Base-by-base conservation (phyloP, 2,113 vertebrate genomes). In the Upupa epops region DNA sequence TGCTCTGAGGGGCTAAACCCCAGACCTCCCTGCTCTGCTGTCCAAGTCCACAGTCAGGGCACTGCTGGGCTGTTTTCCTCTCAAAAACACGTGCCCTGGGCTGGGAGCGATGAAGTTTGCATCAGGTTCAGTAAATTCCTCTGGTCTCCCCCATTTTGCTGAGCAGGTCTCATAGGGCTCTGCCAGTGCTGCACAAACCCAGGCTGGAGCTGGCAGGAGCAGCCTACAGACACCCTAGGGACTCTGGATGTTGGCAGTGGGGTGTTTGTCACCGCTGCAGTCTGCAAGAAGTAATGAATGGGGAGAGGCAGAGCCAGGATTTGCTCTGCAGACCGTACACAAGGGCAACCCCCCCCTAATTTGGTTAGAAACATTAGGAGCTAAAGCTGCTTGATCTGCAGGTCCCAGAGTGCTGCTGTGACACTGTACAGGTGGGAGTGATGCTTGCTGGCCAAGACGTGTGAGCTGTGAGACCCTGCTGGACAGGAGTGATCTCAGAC, bases 121-220 rank as follows among this genome's bases (percentile, higher is more conserved):
- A 5, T 7, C 45, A 17, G 10, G n/a, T 21, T 34, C 26, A 3
- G 0, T 2, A 26, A 64, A 9, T 36, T 31, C 63, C 40, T 56
- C 40, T 2, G 3, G 17, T 5, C 51, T 46, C 3, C 12, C 29
- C 61, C 17, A 0, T n/a, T 37, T 25, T 2, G 11, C 40, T 0
- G 4, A 78, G 34, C 64, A 28, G 48, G 32, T 49, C 86, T n/a
- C 28, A 16, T 11, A 21, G 79, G 28, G 15, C 70, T 12, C 54
- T 32, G 42, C 31, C 37, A 48, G 24, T 1, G 3, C 49, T 1
- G 12, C 11, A 15, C 1, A 1, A 16, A 34, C 8, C 9, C 3
- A 68, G 69, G 31, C 2, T 49, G 61, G 36, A 65, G 49, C 76
- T 69, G 72, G 64, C 63, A 19, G 26, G 79, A 55, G 54, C 70